Percentiles rank a stretch among this genome's conserved stretches.
Conservation (phyloP, 2,113 vertebrate genomes). For the Corythoichthys intestinalis region DNA sequence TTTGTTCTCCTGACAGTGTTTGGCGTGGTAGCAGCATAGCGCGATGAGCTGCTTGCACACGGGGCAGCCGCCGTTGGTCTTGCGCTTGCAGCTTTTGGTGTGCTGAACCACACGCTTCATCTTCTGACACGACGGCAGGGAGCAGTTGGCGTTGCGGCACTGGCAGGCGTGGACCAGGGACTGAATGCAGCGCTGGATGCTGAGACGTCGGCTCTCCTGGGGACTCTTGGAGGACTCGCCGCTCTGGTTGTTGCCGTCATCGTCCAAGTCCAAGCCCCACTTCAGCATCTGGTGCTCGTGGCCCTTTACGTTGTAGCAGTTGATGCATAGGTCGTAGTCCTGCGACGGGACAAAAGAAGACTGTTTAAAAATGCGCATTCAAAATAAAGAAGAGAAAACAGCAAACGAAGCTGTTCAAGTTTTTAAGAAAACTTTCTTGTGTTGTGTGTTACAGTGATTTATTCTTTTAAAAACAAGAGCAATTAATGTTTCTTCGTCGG, state of each 20-base stretch:
- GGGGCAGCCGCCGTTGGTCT: conserved; percentile 96
- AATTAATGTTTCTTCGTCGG: too few species aligned
- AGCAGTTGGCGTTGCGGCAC: conserved; percentile 98
- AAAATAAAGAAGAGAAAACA: too few species aligned
- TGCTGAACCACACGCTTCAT: conserved; percentile 99
- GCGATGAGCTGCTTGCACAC: conserved; percentile 99
- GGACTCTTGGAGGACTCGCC: conserved; percentile 95
- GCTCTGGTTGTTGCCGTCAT: conserved; percentile 86
- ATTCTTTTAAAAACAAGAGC: too few species aligned
- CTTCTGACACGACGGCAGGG: conserved; percentile 96
- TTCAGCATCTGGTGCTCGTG: conserved; percentile 98
- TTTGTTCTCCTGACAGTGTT: conserved; percentile 99
- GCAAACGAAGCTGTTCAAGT: neutral
- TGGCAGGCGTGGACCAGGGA: conserved; percentile 96
- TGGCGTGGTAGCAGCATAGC: conserved; percentile 98
- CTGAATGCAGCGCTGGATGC: conserved; percentile 99
- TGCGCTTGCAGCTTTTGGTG: conserved; percentile 98
- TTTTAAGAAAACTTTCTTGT: too few species aligned
- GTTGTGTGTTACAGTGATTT: too few species aligned
- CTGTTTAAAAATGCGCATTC: too few species aligned
- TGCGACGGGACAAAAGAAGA: conserved; percentile 45
- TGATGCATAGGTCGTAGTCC: conserved; percentile 98
- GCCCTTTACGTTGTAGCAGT: conserved; percentile 93
- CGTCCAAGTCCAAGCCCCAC: conserved; percentile 94
- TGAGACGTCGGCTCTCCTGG: conserved; percentile 92